Base-by-base conservation (phyloP, 2,113 vertebrate species). In the Clarias batrachus region DNA sequence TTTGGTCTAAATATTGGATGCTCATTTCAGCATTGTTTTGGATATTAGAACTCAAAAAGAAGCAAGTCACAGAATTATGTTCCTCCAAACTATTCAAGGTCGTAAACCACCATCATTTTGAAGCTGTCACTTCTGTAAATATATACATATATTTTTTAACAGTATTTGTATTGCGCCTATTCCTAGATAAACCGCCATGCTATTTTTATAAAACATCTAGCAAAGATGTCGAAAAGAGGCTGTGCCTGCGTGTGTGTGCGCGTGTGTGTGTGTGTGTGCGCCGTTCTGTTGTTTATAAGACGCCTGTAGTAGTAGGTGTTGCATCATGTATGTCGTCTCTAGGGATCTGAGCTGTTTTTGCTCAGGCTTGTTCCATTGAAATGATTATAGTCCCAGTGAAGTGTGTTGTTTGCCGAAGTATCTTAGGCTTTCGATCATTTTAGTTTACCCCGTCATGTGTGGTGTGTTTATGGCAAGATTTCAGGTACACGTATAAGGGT, bases 341-440 rank as follows among this genome's bases (percentile, higher is more conserved):
- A 85, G 88, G 83, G 88, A 59, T 89, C 37, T 79, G 52, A 79
- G 85, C 77, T 85, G 86, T 74, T 89, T 82, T 87, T 81, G 71
- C 83, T 79, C 84, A 78, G 84, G 84, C 84, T 82, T 81, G 60
- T 82, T 62, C 82, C 54, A 85, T 48, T 48, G 81, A 80, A 82
- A 80, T 52, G 73, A 63, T 62, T 88, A 12, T 13, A 81, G 57
- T 88, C 81, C 41, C 84, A 85, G 9, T n/a, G 37, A 83, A 81
- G 54, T 68, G 68, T 9, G 60, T 82, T 77, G 77, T 81, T 77
- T 87, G 62, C 33, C 16, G 63, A 8, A 37, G 7, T 68, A 63
- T 16, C 25, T 6, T 19, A 30, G 37, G 13, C 52, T n/a, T 52
- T 62, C 2, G 23, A 21, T 21, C 3, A 52, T 76, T 54, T 76